Base-by-base conservation (phyloP, 2,888 invertebrate genomes). In the Microplitis manilae region DNA sequence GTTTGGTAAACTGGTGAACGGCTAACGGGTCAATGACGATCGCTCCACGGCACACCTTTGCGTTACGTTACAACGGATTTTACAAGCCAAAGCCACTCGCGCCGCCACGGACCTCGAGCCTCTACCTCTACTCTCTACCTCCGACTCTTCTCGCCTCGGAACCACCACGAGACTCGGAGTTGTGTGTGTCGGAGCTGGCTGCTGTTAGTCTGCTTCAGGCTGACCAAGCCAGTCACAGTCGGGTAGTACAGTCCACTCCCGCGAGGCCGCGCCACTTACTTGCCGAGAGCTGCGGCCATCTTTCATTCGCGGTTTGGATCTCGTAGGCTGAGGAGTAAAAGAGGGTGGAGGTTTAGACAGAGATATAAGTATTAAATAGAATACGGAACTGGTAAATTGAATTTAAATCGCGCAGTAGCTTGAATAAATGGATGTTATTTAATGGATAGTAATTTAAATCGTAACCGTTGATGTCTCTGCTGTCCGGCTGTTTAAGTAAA, bases 81-180 rank as follows among this genome's bases (percentile, higher is more conserved):
- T 50, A 41, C 9, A 68, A 39, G 59, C 15, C 67, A 70, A 50
- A 50, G 50, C 50, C 62, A 70, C 75, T 70, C 75, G 64, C 79
- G 73, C 77, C 60, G 68, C 61, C 41, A 62, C 50, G 50, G 50
- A 50, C 50, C 50, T 50, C 50, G 50, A 50, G 50, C 50, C 50
- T 50, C 50, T 50, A 50, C 50, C 50, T 50, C 50, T 50, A 67
- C 64, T 70, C 70, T 70, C 70, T 70, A 70, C 41, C 70, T 50
- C 20, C 70, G 59, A 70, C 70, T 70, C 70, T 50, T 79, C 68
- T 80, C 78, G 77, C 76, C 79, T 73, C 78, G 76, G 74, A 79
- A 79, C 77, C 79, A 79, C 81, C 79, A 77, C 82, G 78, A 81
- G 82, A 76, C 62, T 73, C 65, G 38, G 30, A 30, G 60, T 30